Evolutionary conservation across 1,140 invertebrate genomes (phyloP), one percentile per base, ranked within the genome.

Genomic region (Ostrea denselamellosa): DNA sequence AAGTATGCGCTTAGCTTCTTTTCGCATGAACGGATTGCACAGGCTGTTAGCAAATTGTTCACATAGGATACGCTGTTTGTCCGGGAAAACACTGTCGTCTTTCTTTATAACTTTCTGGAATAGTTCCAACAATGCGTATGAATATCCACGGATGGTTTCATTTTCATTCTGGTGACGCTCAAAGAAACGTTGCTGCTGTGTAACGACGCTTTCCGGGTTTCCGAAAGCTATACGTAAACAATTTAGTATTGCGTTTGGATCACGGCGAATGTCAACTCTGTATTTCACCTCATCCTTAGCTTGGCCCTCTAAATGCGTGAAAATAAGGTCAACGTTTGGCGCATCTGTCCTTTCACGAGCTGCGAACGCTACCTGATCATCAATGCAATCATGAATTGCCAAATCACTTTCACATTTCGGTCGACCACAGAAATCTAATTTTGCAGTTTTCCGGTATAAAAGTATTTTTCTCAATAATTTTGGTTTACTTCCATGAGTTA

Each of bases 231-330:
- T 9, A 19, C 22, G 65, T 68, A 68, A 25, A 68, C 19, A 68
- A 25, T 68, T 8, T 10, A 68, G 25, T 68, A 25, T 68, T 22
- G 19, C 5, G 8, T 65, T 19, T 8, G 22, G 62, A n/a, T 71
- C 65, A 71, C 25, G 65, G 8, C 65, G 65, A 22, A 77, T 9
- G 10, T 77, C n/a, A 19, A 10, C 34, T 28, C 68, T 25, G 68
- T 28, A 77, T 77, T 77, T 77, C 34, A 77, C 34, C 22, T 77
- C 68, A n/a, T 77, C 68, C 12, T 77, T 77, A 28, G 7, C 68
- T n/a, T 77, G 8, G 12, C 68, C 68, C 2, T 7, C 68, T 10
- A 77, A 44, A 77, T 22, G 68, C 68, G 68, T 28, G 22, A 2
- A 77, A 19, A 22, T 77, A 77, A 77, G 2, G n/a, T 77, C 68